A percentile compares a stretch with the other conserved stretches of the same genome.
phyloP scores from a whole-genome alignment of 1,140 invertebrate genomes.

The Orussus abietinus region DNA sequence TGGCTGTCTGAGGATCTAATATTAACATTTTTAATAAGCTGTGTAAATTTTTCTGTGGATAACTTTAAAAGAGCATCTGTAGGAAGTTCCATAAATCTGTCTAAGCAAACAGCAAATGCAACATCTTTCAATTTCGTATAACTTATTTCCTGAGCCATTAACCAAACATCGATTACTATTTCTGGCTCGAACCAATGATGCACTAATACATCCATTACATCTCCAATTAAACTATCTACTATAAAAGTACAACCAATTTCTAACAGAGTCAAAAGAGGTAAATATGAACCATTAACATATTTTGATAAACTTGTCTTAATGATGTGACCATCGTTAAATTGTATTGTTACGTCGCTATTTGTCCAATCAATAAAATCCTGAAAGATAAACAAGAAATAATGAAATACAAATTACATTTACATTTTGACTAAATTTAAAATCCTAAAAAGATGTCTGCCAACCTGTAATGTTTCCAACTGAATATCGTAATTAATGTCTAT shows the following conservation, averaged over 20 bases:
- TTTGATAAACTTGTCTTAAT: conserved; percentile 20
- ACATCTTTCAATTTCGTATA: conserved; percentile 20
- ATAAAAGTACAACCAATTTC: conserved; percentile 26
- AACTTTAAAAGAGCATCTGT: conserved; percentile 10
- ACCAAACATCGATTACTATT: conserved; percentile 28
- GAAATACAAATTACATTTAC: conserved; percentile 1
- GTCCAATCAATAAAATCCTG: conserved; percentile 33
- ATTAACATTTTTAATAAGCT: conserved; percentile 27
- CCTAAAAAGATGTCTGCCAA: conserved; percentile 10
- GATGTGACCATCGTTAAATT: background rate
- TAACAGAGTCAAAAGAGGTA: conserved; percentile 22
- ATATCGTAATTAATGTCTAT: conserved; percentile 30
- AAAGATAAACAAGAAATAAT: conserved; percentile 8
- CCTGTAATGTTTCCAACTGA: conserved; percentile 19
- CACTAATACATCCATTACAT: conserved; percentile 22
- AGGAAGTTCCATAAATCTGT: conserved; percentile 29
- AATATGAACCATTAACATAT: conserved; percentile 14
- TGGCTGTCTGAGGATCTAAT: conserved; percentile 8
- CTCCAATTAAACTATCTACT: conserved; percentile 22
- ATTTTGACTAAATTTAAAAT: conserved; percentile 2
- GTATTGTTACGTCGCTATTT: conserved; percentile 5
- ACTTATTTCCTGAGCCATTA: conserved; percentile 23
- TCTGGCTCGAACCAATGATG: conserved; percentile 16
- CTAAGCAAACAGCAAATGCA: conserved; percentile 25
- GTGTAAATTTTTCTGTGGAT: conserved; percentile 14